Base-by-base conservation (phyloP, 1,140 invertebrate genomes). In the Drosophila quadrilineata region DNA sequence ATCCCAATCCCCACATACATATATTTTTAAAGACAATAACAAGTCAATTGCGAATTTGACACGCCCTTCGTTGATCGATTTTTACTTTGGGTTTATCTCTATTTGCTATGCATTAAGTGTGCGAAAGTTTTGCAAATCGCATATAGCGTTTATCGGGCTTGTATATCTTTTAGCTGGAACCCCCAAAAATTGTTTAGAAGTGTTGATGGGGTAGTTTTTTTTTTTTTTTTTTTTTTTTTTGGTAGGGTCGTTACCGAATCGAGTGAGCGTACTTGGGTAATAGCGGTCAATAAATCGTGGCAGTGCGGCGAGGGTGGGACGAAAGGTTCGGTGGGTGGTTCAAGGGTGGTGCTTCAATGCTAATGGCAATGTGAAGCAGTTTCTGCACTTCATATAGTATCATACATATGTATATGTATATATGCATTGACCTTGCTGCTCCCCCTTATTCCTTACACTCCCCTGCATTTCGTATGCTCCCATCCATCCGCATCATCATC, bases 141-240 rank as follows among this genome's bases (percentile, higher is more conserved):
- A 28, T 54, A 59, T 50, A 58, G 29, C 54, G 43, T 50, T 60
- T 56, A 60, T n/a, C n/a, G n/a, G n/a, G n/a, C n/a, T n/a, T n/a
- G n/a, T n/a, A n/a, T n/a, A 66, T 48, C 49, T 62, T 71, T 54
- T 35, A n/a, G 16, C 10, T 38, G 3, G 14, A 5, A 6, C 10
- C n/a, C n/a, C n/a, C n/a, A 26, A 22, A 53, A 45, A 45, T 53
- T 54, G 22, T 16, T n/a, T 4, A 53, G 38, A 64, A 40, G 29
- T 48, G 60, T 49, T 57, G 60, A 64, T 64, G 60, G 40, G 52
- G n/a, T n/a, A n/a, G n/a, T n/a, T n/a, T n/a, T n/a, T n/a, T n/a
- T n/a, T n/a, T n/a, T n/a, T n/a, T n/a, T n/a, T n/a, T n/a, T n/a
- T n/a, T n/a, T n/a, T 45, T 38, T 64, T 41, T 40, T 40, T 19